phyloP scores from a whole-genome alignment of 2,888 invertebrate genomes.

The Spisula subtruncata region DNA sequence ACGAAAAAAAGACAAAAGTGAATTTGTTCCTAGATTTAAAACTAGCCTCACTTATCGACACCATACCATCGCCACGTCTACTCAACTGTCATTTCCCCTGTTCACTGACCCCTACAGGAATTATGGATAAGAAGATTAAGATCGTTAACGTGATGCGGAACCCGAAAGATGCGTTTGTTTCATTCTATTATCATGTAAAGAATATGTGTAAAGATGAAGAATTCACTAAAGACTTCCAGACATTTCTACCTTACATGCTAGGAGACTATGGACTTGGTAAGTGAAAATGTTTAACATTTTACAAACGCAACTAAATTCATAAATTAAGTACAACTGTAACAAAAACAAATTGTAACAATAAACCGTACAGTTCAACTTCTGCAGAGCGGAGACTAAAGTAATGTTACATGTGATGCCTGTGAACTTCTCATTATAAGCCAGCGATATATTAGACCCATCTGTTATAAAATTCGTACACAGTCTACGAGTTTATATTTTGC shows the following conservation, averaged over 20 bases:
- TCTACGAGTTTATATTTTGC: too few species aligned
- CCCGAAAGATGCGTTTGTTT: conserved; percentile 57
- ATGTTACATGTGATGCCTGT: too few species aligned
- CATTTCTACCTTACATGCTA: not conserved
- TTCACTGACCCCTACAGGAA: conserved; percentile 32
- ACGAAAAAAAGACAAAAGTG: conserved; percentile 53
- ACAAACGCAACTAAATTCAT: too few species aligned
- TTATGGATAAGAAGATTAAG: conserved; percentile 50
- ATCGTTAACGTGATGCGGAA: conserved; percentile 60
- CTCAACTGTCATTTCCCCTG: conserved; percentile 57
- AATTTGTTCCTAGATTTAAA: conserved; percentile 49
- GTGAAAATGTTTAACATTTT: too few species aligned
- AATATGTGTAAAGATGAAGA: not conserved
- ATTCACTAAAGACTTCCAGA: not conserved
- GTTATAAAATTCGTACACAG: too few species aligned
- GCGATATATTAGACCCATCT: too few species aligned
- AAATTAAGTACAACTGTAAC: not conserved
- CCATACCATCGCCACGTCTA: conserved; percentile 52
- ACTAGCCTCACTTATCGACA: conserved; percentile 28
- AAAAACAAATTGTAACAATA: too few species aligned
- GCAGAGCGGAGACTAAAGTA: too few species aligned
- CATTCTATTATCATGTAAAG: conserved; percentile 38
- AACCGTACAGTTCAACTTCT: too few species aligned
- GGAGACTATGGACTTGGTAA: conserved; percentile 11
- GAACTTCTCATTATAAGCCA: too few species aligned